Base-by-base conservation (phyloP, 2,113 vertebrate species). In the Trematomus loennbergii region DNA sequence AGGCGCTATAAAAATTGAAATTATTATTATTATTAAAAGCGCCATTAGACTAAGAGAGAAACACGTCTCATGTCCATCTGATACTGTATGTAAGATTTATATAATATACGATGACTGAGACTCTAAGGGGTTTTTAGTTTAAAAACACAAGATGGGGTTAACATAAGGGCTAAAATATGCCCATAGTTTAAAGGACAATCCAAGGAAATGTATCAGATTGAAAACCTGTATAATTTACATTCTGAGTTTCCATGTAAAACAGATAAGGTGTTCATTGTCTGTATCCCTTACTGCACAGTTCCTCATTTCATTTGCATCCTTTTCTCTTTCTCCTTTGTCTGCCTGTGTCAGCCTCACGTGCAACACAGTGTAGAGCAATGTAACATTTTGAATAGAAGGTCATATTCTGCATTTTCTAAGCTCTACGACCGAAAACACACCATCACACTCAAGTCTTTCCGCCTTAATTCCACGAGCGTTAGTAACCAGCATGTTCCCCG, bases 181-280 rank as follows among this genome's bases (percentile, higher is more conserved):
- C 16, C 15, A 43, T 17, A 12, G 17, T 53, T 43, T 22, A 4
- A 1, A 18, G 40, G 6, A 49, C 7, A 55, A 48, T 18, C n/a
- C 17, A 11, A 40, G 49, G 20, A 12, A 22, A 43, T 25, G 25
- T 50, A 52, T 48, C 68, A 48, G 54, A 33, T 48, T 71, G 17
- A 16, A 10, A 36, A 7, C 49, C 18, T 1, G 9, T 54, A 59
- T n/a, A 83, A 77, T 75, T 63, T 15, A 40, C 57, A 57, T 48
- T 13, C 59, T 4, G 64, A 40, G 65, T 67, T 29, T 54, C 62
- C 62, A 70, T 50, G n/a, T 74, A 16, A 25, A 46, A 78, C 55
- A 66, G 70, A 78, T 81, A 75, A 71, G 54, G 62, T 12, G 15
- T 53, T n/a, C 49, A 66, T 66, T 75, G 74, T 75, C 70, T 73